A percentile compares a stretch with the other conserved stretches of the same genome.
phyloP scores from a whole-genome alignment of 2,888 invertebrate genomes.

The Hirtodrosophila trivittata region DNA sequence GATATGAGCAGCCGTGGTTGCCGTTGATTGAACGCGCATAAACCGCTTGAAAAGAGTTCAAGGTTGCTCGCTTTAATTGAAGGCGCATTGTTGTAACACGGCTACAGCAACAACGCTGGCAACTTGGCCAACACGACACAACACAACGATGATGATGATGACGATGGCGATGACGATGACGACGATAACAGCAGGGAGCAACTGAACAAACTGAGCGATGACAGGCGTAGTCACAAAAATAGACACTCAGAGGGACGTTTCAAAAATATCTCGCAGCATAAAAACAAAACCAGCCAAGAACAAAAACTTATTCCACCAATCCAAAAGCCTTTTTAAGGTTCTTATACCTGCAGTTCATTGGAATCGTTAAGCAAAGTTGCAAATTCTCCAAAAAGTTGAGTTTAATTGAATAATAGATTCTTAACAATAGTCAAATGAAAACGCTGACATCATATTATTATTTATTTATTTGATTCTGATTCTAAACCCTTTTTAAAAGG shows the following conservation, averaged over 20 bases:
- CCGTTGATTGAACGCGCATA: slow-evolving; percentile 68
- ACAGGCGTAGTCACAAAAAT: slow-evolving; percentile 71
- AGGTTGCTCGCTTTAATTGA: slow-evolving; percentile 78
- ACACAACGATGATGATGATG: slow-evolving; percentile 26
- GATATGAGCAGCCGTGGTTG: slow-evolving; percentile 58
- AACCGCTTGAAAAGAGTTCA: slow-evolving; percentile 77
- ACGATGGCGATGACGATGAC: slow-evolving; percentile 34
- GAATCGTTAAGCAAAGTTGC: no score
- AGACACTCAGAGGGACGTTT: slow-evolving; percentile 53
- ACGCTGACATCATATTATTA: no score
- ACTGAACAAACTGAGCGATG: slow-evolving; percentile 53
- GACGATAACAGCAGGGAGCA: slow-evolving; percentile 42
- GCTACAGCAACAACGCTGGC: slow-evolving; percentile 51
- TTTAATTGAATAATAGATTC: no score
- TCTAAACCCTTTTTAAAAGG: slow-evolving; percentile 22
- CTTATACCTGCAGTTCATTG: no score
- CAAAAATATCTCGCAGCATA: slow-evolving; percentile 28
- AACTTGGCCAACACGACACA: slow-evolving; percentile 37
- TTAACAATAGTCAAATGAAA: no score
- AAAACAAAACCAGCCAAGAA: slow-evolving; percentile 8
- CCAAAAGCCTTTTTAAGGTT: not conserved
- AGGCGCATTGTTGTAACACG: slow-evolving; percentile 74
- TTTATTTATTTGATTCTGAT: no score
- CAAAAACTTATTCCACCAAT: no score
- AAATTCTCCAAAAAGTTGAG: no score